phyloP scores from a whole-genome alignment of 2,797 vertebrate species.

The Luscinia luscinia region DNA sequence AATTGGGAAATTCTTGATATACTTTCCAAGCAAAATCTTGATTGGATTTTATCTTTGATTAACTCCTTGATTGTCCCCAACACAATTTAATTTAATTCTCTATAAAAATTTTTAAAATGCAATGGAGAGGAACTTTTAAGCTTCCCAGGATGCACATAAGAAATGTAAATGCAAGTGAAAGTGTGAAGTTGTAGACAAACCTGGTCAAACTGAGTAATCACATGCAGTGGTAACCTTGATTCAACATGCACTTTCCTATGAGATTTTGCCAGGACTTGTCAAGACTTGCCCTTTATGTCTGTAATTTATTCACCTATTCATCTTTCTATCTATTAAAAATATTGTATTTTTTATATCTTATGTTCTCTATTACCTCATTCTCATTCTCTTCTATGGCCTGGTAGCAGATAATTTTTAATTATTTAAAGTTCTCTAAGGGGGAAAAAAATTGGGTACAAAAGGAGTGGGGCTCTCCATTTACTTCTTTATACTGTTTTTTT shows the following conservation, averaged over 20 bases:
- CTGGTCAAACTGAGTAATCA: neutral
- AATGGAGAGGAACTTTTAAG: neutral
- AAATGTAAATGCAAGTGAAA: neutral
- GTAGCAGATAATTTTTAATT: neutral
- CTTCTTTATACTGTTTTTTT: neutral
- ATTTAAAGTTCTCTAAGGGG: neutral
- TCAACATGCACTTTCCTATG: neutral
- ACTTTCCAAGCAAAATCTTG: neutral
- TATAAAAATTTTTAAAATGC: neutral
- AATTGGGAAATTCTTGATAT: neutral
- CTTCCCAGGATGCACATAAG: neutral
- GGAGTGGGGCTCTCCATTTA: neutral
- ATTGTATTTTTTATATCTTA: neutral
- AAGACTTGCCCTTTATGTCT: neutral
- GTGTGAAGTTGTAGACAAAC: neutral
- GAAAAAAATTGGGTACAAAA: neutral
- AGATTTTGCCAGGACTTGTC: neutral
- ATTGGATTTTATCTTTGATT: constrained; percentile 13
- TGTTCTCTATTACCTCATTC: neutral
- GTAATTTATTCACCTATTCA: neutral
- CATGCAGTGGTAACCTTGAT: neutral
- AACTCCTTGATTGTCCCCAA: neutral
- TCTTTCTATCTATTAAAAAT: neutral
- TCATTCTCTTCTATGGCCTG: neutral
- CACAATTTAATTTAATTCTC: neutral